phyloP scores from a whole-genome alignment of 37 sponge, comb jelly and placozoan genomes.

The Spongilla lacustris region DNA sequence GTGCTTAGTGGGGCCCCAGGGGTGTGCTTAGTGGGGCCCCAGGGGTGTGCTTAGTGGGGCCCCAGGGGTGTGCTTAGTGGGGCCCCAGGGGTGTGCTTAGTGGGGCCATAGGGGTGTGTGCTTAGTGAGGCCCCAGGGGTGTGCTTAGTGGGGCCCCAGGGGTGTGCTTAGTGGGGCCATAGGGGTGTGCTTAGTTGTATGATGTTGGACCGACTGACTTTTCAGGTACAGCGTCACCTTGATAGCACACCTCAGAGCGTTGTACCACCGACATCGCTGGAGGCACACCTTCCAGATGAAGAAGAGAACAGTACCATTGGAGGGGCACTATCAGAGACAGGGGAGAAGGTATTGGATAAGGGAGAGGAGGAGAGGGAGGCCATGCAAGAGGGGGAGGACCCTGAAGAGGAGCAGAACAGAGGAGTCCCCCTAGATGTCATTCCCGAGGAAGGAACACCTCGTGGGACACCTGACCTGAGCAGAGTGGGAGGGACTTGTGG shows the following conservation, averaged over 20 bases:
- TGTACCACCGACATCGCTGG: not conserved
- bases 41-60: too few relatives aligned
- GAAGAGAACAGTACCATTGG: conserved; percentile 16
- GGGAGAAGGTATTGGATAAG: conserved; percentile 29
- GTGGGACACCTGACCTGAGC: not conserved
- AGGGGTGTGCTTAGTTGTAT: not conserved
- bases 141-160: too few relatives aligned
- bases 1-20: too few relatives aligned
- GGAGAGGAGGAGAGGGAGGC: conserved; percentile 8
- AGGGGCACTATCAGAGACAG: not conserved
- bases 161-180: too few relatives aligned
- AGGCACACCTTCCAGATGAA: not conserved
- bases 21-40: too few relatives aligned
- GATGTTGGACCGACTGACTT: too few relatives aligned
- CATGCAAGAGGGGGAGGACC: not conserved
- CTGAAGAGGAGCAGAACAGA: conserved; percentile 11
- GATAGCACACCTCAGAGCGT: not conserved
- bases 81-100: too few relatives aligned
- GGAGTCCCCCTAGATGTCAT: not conserved
- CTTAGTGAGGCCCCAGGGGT: too few relatives aligned
- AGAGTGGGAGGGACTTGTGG: not conserved
- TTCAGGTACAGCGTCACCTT: not conserved
- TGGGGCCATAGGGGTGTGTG: too few relatives aligned
- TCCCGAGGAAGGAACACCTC: conserved; percentile 25
- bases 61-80: too few relatives aligned